Percentiles rank a stretch among this genome's conserved stretches.
Evolutionary conservation across 2,797 vertebrate genomes (phyloP).

Genomic region (Myotis vivesi): DNA sequence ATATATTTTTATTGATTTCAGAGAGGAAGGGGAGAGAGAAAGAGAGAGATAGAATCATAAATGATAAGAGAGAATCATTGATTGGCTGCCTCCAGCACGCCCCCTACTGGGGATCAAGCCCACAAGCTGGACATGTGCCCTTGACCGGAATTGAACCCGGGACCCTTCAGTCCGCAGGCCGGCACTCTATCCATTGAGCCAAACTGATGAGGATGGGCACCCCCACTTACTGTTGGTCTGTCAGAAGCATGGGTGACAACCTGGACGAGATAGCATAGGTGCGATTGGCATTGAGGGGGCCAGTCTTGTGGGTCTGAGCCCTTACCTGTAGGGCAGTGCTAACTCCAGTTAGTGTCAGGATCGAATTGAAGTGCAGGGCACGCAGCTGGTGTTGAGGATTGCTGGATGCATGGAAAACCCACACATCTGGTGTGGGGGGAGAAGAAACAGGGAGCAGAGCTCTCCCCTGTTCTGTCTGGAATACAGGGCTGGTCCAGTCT

Average conservation of each 20-base stretch:
- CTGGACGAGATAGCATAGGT: neutral
- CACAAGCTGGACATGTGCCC: too few species aligned
- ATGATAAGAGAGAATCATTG: too few species aligned
- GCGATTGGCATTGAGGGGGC: neutral
- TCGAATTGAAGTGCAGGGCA: neutral
- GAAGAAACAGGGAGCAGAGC: too few species aligned
- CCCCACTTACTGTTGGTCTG: neutral
- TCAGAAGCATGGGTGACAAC: neutral
- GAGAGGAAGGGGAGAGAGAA: too few species aligned
- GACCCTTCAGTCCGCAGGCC: too few species aligned
- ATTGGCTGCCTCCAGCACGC: too few species aligned
- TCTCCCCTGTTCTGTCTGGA: neutral
- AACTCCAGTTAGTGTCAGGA: neutral
- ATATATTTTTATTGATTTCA: too few species aligned
- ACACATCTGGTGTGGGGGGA: neutral
- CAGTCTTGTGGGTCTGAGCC: neutral
- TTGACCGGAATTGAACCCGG: too few species aligned
- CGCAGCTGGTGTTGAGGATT: accelerated
- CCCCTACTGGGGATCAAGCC: too few species aligned
- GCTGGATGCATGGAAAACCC: neutral
- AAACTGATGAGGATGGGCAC: neutral
- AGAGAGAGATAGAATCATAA: too few species aligned
- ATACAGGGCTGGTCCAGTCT: accelerated
- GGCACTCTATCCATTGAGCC: too few species aligned
- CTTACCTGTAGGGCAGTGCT: accelerated